These are phyloP conservation scores for Corythoichthys intestinalis DNA, from an alignment of 2,113 vertebrate species.

Conservation along the genomic window DNA sequence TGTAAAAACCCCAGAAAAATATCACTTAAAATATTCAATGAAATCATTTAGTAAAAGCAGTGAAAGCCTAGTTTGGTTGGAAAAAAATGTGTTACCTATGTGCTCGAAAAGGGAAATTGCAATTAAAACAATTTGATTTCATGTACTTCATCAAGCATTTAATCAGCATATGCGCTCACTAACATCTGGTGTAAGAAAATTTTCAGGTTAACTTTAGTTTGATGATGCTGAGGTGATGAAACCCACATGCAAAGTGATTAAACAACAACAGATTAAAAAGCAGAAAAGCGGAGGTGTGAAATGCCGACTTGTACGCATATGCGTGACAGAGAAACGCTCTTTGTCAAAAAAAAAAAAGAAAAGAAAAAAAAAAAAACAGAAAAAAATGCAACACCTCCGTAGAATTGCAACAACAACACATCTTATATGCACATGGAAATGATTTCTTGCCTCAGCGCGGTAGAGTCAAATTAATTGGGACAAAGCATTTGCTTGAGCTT, in stretches of 20 bases:
- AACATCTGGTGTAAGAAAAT: constrained; percentile 7
- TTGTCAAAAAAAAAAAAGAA: constrained; percentile 5
- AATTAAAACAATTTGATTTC: constrained; percentile 21
- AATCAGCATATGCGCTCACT: constrained; percentile 9
- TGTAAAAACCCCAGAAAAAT: not conserved
- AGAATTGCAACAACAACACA: constrained; percentile 5
- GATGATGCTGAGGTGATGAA: constrained; percentile 7
- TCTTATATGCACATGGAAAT: constrained; percentile 15
- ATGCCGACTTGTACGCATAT: constrained; percentile 6
- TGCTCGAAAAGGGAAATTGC: constrained; percentile 24
- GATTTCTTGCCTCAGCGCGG: not conserved
- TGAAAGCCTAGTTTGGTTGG: constrained; percentile 40
- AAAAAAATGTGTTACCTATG: constrained; percentile 23
- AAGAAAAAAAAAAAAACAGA: not conserved
- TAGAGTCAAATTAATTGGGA: not conserved
- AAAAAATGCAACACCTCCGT: constrained; percentile 4
- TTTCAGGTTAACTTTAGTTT: constrained; percentile 20
- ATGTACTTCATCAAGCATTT: not conserved
- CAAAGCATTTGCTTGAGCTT: constrained; percentile 11
- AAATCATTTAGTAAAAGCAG: constrained; percentile 16
- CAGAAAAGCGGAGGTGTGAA: constrained; percentile 19
- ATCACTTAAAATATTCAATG: not conserved
- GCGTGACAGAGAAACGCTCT: constrained; percentile 11
- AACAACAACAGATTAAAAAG: constrained; percentile 30
- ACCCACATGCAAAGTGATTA: constrained; percentile 8